Evolutionary conservation across 1,140 invertebrate species (phyloP).

Genomic region (Eurosta solidaginis): DNA sequence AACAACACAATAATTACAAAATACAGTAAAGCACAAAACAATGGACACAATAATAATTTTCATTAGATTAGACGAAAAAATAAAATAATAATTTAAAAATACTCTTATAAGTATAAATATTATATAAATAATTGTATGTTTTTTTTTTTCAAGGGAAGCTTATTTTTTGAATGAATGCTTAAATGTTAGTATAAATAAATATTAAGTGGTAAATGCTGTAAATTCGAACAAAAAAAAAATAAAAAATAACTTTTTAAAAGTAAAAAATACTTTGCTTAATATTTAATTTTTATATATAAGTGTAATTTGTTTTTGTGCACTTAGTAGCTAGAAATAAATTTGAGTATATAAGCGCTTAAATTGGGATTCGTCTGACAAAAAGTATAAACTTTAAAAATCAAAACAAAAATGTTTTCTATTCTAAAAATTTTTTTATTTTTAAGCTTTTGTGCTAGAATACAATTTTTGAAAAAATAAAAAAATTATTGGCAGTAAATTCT

Average conservation of each 20-base stretch:
- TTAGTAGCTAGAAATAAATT: slow-evolving; percentile 2
- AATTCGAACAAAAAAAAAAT: neutral
- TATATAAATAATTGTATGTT: neutral
- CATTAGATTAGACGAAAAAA: neutral
- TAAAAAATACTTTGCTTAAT: neutral
- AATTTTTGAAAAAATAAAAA: neutral
- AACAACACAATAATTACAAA: neutral
- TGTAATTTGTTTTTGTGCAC: neutral
- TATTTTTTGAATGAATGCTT: neutral
- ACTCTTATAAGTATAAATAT: neutral
- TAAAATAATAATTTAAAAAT: neutral
- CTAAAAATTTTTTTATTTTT: neutral
- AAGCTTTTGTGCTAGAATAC: neutral
- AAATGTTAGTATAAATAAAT: neutral
- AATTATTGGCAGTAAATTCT: too few relatives aligned
- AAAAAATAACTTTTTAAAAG: neutral
- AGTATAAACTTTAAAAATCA: neutral
- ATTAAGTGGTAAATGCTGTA: neutral
- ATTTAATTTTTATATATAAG: neutral
- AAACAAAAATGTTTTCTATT: neutral
- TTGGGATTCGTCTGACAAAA: neutral
- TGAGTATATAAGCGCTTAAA: neutral
- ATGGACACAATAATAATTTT: slow-evolving; percentile 7
- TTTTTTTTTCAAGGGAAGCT: neutral
- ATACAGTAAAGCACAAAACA: slow-evolving; percentile 5